A percentile compares a stretch with the other conserved stretches of the same genome.
These are phyloP conservation scores for Onychomys torridus DNA, from an alignment of 2,797 vertebrate species.

Conservation along the genomic window DNA sequence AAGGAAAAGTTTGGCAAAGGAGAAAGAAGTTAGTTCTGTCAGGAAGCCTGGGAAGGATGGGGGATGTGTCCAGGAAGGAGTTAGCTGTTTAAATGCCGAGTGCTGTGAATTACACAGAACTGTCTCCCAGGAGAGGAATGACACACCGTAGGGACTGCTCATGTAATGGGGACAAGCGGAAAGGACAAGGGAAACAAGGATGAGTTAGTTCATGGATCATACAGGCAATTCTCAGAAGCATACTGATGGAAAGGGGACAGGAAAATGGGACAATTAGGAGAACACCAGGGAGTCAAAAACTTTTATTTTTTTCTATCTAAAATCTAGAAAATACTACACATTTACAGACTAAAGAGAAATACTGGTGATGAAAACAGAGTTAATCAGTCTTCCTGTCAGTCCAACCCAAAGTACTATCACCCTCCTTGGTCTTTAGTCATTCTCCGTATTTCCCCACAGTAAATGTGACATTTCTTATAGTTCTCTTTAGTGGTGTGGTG, in stretches of 20 bases:
- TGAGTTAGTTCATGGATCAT: not conserved
- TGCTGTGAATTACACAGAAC: not conserved
- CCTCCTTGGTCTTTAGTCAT: not conserved
- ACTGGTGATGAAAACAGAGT: not conserved
- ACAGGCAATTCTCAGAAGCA: not conserved
- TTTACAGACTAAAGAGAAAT: not conserved
- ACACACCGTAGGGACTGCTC: not conserved
- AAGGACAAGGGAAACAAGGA: conserved; percentile 29
- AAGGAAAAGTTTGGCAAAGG: conserved; percentile 15
- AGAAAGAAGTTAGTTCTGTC: conserved; percentile 16
- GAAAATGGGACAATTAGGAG: not conserved
- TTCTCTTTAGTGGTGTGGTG: not conserved
- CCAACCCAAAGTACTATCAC: conserved; percentile 28
- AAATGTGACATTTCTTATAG: not conserved
- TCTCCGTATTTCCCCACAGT: not conserved
- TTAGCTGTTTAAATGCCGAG: not conserved
- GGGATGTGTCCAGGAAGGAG: not conserved
- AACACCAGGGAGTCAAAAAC: not conserved
- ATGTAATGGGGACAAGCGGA: not conserved
- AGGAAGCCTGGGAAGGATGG: not conserved
- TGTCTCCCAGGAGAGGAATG: not conserved
- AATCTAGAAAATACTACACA: conserved; percentile 41
- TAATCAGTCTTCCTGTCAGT: not conserved
- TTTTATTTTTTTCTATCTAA: conserved; percentile 1
- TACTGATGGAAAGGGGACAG: not conserved